Evolutionary conservation across 92 coral and sea anemone genomes (phyloP).

Genomic region (Scolanthus callimorphus): DNA sequence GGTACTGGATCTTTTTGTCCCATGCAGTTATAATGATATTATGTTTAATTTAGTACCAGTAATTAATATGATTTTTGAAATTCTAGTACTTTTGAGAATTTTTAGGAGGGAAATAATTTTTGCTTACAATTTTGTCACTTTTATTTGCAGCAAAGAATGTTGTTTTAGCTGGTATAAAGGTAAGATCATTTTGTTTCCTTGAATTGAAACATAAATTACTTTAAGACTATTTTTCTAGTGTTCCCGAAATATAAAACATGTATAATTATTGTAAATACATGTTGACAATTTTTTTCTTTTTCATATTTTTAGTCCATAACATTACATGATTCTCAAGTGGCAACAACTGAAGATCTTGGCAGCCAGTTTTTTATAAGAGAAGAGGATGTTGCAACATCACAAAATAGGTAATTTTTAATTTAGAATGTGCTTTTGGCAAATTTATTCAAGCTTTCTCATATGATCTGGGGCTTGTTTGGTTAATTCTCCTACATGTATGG

Average conservation of each 20-base stretch:
- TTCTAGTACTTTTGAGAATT: too few relatives aligned
- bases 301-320: constrained; percentile 66
- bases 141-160: constrained; percentile 74
- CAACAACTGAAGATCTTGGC: constrained; percentile 66
- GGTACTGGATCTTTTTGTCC: too few relatives aligned
- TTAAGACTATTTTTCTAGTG: too few relatives aligned
- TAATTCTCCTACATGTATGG: too few relatives aligned
- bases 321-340: constrained; percentile 67
- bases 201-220: background rate
- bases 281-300: background rate
- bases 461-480: too few relatives aligned
- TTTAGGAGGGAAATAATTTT: too few relatives aligned
- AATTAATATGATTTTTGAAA: too few relatives aligned
- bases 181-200: constrained; percentile 6
- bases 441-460: too few relatives aligned
- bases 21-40: too few relatives aligned
- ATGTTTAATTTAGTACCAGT: too few relatives aligned
- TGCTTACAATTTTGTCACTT: constrained; percentile 10
- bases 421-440: too few relatives aligned
- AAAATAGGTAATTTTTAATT: constrained; percentile 84
- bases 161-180: constrained; percentile 97
- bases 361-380: constrained; percentile 81
- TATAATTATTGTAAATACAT: too few relatives aligned
- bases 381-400: constrained; percentile 52
- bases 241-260: background rate